Base-by-base conservation (phyloP, 2,113 vertebrate species). In the Ameiurus melas region DNA sequence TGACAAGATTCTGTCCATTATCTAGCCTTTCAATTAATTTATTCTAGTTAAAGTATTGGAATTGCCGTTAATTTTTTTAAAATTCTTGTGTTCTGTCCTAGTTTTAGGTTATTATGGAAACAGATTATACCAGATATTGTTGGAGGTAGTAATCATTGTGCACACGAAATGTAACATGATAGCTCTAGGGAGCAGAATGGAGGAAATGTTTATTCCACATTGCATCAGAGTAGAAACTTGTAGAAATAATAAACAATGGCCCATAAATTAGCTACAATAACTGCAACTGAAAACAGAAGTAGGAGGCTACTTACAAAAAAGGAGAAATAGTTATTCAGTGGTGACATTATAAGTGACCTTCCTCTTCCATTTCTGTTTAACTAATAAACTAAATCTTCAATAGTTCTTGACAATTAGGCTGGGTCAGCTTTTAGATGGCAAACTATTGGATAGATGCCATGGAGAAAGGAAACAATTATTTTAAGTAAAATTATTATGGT, bases 111-210 rank as follows among this genome's bases (percentile, higher is more conserved):
- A 83, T 84, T 85, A 79, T 51, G 27, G 57, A 84, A 87, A 27
- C 53, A 83, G 33, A 73, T 87, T 62, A 83, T 27, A 78, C 14
- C 13, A 64, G 57, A 70, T 70, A 30, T 39, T 84, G 87, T 78
- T 16, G 75, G n/a, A 84, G 58, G 84, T 84, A 55, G 22, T 85
- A 80, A 85, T 88, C 62, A 80, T 20, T 85, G 83, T 86, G 55
- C 83, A 70, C 68, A 80, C 66, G 39, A 51, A 84, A 62, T 47
- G 33, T 83, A 43, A 58, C 14, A 84, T 68, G 60, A 79, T 84
- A 43, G 66, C 79, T 36, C 57, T 33, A 5, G 39, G 83, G 71
- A 85, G 27, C 19, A 55, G 36, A 70, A 39, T 57, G 25, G 30
- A 85, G 60, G 25, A 57, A 64, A 19, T 27, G 39, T 51, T 86